Evolutionary conservation across 2,888 invertebrate species (phyloP).

Genomic region (Athalia cordata): DNA sequence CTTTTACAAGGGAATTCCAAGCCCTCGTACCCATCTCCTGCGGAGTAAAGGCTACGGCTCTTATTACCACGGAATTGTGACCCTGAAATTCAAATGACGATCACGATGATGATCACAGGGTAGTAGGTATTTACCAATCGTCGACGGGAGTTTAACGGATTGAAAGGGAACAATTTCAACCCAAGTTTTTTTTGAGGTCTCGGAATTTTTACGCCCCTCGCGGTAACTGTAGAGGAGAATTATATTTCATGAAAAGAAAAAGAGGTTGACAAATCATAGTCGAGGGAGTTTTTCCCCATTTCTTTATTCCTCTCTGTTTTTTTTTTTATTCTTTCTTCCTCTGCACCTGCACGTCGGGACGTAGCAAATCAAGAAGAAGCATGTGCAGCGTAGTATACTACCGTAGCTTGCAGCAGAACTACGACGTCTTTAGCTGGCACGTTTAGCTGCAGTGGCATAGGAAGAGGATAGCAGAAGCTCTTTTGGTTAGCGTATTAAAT

Average conservation of each 20-base stretch:
- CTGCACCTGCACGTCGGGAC: background rate
- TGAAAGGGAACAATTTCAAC: too few species aligned
- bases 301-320: background rate
- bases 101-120: too few species aligned
- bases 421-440: too few species aligned
- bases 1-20: background rate
- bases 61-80: background rate
- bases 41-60: background rate
- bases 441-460: background rate
- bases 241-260: too few species aligned
- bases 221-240: too few species aligned
- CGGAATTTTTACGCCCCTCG: too few species aligned
- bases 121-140: too few species aligned
- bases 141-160: too few species aligned
- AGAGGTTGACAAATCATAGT: too few species aligned
- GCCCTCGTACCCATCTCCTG: background rate
- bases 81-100: background rate
- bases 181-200: too few species aligned
- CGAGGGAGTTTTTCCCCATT: background rate
- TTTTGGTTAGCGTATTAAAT: conserved; percentile 38
- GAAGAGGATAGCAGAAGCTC: background rate
- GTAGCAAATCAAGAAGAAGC: background rate
- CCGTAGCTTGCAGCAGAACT: too few species aligned
- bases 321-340: background rate
- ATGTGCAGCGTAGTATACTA: too few species aligned